Evolutionary conservation across 2,797 vertebrate genomes (phyloP).

Genomic region (Fistularia tabacaria): DNA sequence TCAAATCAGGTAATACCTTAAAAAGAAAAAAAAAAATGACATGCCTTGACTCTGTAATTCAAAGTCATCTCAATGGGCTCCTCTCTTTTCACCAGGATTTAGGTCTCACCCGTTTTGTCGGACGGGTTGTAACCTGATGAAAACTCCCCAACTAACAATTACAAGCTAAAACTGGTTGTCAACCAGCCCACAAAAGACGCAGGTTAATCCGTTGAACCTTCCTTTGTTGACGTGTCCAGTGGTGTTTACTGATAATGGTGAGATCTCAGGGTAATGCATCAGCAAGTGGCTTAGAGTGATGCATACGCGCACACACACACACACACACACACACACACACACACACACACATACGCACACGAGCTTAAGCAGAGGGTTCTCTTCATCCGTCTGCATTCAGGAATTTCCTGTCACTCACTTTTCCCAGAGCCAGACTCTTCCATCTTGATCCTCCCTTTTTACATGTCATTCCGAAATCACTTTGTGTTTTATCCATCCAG

Average conservation of each 20-base stretch:
- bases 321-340: slow-evolving; percentile 2
- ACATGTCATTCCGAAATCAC: slow-evolving; percentile 40
- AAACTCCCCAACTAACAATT: slow-evolving; percentile 10
- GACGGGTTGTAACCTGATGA: slow-evolving; percentile 7
- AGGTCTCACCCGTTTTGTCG: slow-evolving; percentile 5
- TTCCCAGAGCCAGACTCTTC: slow-evolving; percentile 33
- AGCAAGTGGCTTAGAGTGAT: slow-evolving; percentile 18
- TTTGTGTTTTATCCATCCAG: slow-evolving; percentile 38
- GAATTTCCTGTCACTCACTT: slow-evolving; percentile 53
- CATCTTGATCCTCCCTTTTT: slow-evolving; percentile 32
- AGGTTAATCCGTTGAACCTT: slow-evolving; percentile 35
- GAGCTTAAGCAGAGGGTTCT: slow-evolving; percentile 35
- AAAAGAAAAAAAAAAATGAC: no score
- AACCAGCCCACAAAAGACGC: slow-evolving; percentile 18
- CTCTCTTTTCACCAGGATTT: no score
- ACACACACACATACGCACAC: slow-evolving; percentile 10
- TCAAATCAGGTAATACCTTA: no score
- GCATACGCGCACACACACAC: not conserved
- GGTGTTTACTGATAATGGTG: slow-evolving; percentile 19
- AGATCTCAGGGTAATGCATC: slow-evolving; percentile 19
- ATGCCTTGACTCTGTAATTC: no score
- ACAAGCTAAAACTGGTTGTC: slow-evolving; percentile 15
- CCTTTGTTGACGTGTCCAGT: slow-evolving; percentile 19
- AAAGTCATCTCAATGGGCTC: no score
- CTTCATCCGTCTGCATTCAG: slow-evolving; percentile 50